Percentiles rank a stretch among this genome's conserved stretches.
Evolutionary conservation across 2,797 vertebrate genomes (phyloP).

Genomic region (Sciurus carolinensis): DNA sequence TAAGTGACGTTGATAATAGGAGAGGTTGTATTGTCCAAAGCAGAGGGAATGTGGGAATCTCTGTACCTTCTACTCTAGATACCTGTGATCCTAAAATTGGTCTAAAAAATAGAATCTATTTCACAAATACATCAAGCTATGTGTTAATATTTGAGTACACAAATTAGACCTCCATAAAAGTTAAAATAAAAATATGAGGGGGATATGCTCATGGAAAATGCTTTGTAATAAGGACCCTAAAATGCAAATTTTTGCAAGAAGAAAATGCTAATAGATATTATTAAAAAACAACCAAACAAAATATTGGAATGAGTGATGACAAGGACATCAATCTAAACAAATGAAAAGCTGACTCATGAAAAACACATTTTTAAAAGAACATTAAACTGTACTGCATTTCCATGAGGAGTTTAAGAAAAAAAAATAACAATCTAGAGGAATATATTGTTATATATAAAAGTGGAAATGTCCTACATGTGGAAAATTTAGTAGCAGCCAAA

Average conservation of each 20-base stretch:
- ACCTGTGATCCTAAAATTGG: neutral
- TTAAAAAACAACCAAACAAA: neutral
- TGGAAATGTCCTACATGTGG: slow-evolving; percentile 69
- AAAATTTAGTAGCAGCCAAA: slow-evolving; percentile 76
- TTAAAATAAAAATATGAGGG: neutral
- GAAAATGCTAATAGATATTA: neutral
- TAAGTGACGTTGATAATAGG: neutral
- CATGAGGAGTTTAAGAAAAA: slow-evolving; percentile 78
- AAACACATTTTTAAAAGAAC: slow-evolving; percentile 38
- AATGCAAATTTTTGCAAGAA: neutral
- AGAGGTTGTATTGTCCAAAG: neutral
- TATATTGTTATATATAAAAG: slow-evolving; percentile 73
- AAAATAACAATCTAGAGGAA: slow-evolving; percentile 72
- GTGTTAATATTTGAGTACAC: neutral
- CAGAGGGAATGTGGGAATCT: neutral
- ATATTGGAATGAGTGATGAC: neutral
- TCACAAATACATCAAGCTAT: neutral
- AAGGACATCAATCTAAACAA: neutral
- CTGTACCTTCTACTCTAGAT: neutral
- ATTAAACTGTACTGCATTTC: slow-evolving; percentile 73
- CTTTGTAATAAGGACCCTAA: neutral
- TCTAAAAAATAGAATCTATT: neutral
- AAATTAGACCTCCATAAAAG: slow-evolving; percentile 11
- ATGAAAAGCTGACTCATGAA: neutral
- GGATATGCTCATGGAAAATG: neutral